Percentiles rank a stretch among this genome's conserved stretches.
These are phyloP conservation scores for Lineus longissimus DNA, from an alignment of 1,140 invertebrate genomes.

Conservation along the genomic window DNA sequence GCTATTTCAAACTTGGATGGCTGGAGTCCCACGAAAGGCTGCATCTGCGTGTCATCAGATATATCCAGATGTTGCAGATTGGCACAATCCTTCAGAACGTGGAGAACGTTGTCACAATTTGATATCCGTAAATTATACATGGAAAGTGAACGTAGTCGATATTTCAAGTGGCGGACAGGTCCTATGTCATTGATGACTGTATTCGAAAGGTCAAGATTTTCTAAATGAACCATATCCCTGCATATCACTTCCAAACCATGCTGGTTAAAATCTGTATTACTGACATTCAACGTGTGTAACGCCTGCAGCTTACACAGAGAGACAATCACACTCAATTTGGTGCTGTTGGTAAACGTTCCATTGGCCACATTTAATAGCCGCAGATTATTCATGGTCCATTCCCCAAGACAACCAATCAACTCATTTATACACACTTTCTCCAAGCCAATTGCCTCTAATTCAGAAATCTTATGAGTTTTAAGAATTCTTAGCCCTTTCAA, in stretches of 20 bases:
- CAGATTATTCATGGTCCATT: conserved; percentile 70
- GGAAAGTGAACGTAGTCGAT: conserved; percentile 62
- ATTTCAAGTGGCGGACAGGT: conserved; percentile 62
- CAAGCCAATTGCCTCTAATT: conserved; percentile 63
- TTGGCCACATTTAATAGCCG: conserved; percentile 64
- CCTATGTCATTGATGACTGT: conserved; percentile 68
- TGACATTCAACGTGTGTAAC: conserved; percentile 67
- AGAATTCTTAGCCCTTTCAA: conserved; percentile 65
- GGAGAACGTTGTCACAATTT: conserved; percentile 52
- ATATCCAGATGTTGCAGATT: conserved; percentile 65
- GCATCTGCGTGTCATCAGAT: conserved; percentile 59
- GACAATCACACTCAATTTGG: conserved; percentile 52
- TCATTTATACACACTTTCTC: conserved; percentile 64
- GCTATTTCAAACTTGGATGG: conserved; percentile 52
- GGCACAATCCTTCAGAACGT: conserved; percentile 61
- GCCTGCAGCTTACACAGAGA: conserved; percentile 56
- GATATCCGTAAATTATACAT: conserved; percentile 65
- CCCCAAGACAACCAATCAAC: conserved; percentile 66
- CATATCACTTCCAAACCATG: conserved; percentile 67
- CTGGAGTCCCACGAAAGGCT: conserved; percentile 33
- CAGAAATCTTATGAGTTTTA: conserved; percentile 62
- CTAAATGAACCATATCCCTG: conserved; percentile 66
- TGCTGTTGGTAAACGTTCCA: conserved; percentile 64
- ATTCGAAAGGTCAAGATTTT: conserved; percentile 68
- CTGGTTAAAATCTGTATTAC: conserved; percentile 69